Conservation (phyloP, 1,140 invertebrate species). For the Drosophila watanabei region DNA sequence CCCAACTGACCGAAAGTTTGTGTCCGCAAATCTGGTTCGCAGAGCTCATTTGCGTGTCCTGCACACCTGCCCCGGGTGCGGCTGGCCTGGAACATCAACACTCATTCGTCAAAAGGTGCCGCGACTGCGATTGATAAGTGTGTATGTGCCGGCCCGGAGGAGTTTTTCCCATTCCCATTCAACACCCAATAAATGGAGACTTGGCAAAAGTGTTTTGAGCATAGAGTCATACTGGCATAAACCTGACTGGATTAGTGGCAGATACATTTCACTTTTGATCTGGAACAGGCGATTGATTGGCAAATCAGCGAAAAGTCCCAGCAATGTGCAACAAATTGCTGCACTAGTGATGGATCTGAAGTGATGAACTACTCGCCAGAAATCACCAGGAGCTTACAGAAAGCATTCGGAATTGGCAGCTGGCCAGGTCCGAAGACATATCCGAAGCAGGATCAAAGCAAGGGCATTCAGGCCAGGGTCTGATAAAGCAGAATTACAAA, state of each 20-base stretch:
- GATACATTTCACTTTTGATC: constrained; percentile 11
- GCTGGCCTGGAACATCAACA: constrained; percentile 38
- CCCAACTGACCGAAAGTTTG: constrained; percentile 59
- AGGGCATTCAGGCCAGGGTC: not conserved
- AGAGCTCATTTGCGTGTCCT: constrained; percentile 65
- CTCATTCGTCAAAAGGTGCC: constrained; percentile 56
- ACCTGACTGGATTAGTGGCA: constrained; percentile 1
- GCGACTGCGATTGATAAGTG: constrained; percentile 59
- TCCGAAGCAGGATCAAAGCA: not conserved
- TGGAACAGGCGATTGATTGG: not conserved
- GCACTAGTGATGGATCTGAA: constrained; percentile 5
- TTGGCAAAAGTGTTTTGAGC: not conserved
- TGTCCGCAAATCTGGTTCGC: constrained; percentile 55
- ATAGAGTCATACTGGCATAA: not conserved
- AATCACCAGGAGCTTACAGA: constrained; percentile 18
- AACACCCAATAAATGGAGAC: constrained; percentile 37
- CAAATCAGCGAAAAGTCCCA: constrained; percentile 1
- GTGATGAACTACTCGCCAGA: constrained; percentile 27
- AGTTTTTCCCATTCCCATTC: constrained; percentile 14
- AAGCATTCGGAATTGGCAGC: constrained; percentile 8
- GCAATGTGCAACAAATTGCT: constrained; percentile 32
- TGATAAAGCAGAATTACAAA: constrained; percentile 54
- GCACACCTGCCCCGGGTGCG: constrained; percentile 52
- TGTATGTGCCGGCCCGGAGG: constrained; percentile 42
- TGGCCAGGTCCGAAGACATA: constrained; percentile 32